Percentiles rank a stretch among this genome's conserved stretches.
phyloP scores from a whole-genome alignment of 1,140 invertebrate species.

The Drosophila ohnishii region DNA sequence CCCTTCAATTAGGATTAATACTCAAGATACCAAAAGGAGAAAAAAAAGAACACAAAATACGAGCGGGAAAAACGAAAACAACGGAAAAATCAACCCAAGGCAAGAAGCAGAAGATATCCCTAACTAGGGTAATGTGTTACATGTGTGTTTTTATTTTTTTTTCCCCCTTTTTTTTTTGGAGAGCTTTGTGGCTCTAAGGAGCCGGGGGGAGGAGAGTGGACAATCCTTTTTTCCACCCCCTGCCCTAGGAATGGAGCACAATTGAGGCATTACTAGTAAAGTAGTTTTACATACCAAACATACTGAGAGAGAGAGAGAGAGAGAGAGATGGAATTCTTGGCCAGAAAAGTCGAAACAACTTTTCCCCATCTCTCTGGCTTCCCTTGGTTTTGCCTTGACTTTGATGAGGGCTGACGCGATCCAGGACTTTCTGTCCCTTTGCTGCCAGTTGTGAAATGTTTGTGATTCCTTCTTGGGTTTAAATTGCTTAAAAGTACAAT shows the following conservation, averaged over 20 bases:
- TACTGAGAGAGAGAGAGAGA: neutral
- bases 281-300: conserved; percentile 65
- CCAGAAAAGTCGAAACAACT: conserved; percentile 23
- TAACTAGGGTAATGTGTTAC: conserved; percentile 74
- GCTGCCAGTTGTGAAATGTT: conserved; percentile 17
- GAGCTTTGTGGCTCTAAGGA: too few species aligned
- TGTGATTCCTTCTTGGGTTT: conserved; percentile 38
- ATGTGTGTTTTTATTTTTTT: conserved; percentile 30
- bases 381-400: conserved; percentile 44
- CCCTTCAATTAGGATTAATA: conserved; percentile 82
- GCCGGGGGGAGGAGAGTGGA: neutral
- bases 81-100: conserved; percentile 21
- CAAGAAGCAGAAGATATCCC: conserved; percentile 29
- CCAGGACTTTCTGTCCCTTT: conserved; percentile 11
- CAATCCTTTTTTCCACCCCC: conserved; percentile 19
- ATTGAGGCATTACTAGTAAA: conserved; percentile 82
- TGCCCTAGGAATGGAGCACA: conserved; percentile 54
- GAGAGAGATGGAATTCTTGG: conserved; percentile 15
- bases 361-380: neutral
- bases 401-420: conserved; percentile 60
- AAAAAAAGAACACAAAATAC: conserved; percentile 30
- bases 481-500: conserved; percentile 80
- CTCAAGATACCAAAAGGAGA: conserved; percentile 68
- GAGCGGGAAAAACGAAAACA: conserved; percentile 27
- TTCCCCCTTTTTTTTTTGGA: neutral